A percentile compares a stretch with the other conserved stretches of the same genome.
These are phyloP conservation scores for Drosophila ustulata DNA, from an alignment of 2,888 invertebrate species.

Conservation along the genomic window DNA sequence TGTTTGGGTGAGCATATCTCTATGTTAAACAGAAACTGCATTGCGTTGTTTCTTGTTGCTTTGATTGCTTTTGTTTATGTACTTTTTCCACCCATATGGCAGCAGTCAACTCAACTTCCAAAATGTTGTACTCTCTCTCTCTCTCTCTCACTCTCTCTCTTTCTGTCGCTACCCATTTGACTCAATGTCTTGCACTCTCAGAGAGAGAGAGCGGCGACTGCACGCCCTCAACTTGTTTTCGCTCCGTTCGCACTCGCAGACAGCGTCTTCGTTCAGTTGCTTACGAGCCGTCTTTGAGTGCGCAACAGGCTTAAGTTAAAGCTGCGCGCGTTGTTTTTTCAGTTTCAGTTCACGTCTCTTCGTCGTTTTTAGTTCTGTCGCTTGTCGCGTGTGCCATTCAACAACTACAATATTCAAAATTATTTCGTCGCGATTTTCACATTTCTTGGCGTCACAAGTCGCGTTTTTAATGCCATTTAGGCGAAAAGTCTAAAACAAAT, in stretches of 20 bases:
- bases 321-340: slow-evolving; percentile 48
- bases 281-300: slow-evolving; percentile 81
- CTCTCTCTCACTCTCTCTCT: slow-evolving; percentile 14
- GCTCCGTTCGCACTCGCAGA: slow-evolving; percentile 30
- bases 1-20: slow-evolving; percentile 17
- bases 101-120: slow-evolving; percentile 57
- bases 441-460: slow-evolving; percentile 50
- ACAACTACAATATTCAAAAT: slow-evolving; percentile 24
- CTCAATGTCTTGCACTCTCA: slow-evolving; percentile 18
- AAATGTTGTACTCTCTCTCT: slow-evolving; percentile 45
- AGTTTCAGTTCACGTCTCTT: slow-evolving; percentile 32
- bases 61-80: slow-evolving; percentile 60
- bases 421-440: slow-evolving; percentile 40
- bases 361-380: slow-evolving; percentile 27
- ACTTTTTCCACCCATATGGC: slow-evolving; percentile 58
- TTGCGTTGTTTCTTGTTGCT: slow-evolving; percentile 58
- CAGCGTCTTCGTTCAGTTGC: slow-evolving; percentile 71
- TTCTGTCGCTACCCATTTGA: background rate
- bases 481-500: slow-evolving; percentile 33
- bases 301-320: slow-evolving; percentile 65
- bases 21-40: slow-evolving; percentile 47
- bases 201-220: slow-evolving; percentile 18
- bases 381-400: slow-evolving; percentile 69
- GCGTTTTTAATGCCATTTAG: slow-evolving; percentile 55
- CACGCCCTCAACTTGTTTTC: slow-evolving; percentile 61